A percentile compares a stretch with the other conserved stretches of the same genome.
Conservation (phyloP, 2,113 vertebrate genomes). For the Nicator chloris region DNA sequence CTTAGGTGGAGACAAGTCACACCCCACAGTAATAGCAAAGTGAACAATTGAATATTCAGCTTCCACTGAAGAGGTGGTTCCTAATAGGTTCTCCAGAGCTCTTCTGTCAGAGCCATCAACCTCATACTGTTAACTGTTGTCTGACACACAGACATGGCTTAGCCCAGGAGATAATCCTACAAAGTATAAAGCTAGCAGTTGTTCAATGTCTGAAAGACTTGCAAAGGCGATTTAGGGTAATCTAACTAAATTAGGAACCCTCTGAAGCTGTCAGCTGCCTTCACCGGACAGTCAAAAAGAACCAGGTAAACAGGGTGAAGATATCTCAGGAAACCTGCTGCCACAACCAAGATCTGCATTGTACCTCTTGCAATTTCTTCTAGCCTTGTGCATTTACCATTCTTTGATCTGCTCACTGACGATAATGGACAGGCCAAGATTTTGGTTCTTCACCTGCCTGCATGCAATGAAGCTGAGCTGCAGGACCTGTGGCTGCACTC, state of each 20-base stretch:
- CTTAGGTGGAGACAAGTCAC: background rate
- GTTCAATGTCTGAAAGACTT: background rate
- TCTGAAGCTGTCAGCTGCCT: background rate
- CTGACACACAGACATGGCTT: background rate
- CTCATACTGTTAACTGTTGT: background rate
- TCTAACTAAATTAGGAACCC: constrained; percentile 1
- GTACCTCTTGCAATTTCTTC: background rate
- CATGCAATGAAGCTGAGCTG: background rate
- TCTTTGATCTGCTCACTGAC: background rate
- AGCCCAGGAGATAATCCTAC: background rate
- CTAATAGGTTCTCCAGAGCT: background rate
- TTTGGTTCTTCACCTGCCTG: background rate
- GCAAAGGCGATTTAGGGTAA: constrained; percentile 14
- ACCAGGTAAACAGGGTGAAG: background rate
- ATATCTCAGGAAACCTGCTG: background rate
- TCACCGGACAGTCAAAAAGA: background rate
- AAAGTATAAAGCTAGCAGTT: background rate
- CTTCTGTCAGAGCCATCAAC: background rate
- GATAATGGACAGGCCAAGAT: background rate
- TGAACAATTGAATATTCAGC: background rate
- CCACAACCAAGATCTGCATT: background rate
- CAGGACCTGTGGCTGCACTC: background rate
- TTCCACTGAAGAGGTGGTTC: background rate
- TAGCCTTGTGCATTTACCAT: background rate
- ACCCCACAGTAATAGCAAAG: background rate